phyloP scores from a whole-genome alignment of 2,888 invertebrate species.

The Polydesmus complanatus region DNA sequence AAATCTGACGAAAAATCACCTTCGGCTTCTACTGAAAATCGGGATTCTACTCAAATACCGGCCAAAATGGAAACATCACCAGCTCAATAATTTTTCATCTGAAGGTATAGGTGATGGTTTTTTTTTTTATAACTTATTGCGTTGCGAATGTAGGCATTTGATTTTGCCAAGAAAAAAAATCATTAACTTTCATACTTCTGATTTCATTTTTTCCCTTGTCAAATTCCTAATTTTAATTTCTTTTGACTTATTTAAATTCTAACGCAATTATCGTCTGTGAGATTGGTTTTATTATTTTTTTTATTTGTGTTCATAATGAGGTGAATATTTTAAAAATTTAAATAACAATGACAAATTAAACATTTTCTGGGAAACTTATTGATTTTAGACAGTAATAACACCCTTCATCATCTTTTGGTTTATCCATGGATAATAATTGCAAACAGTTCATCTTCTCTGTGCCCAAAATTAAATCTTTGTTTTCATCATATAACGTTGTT shows the following conservation, averaged over 20 bases:
- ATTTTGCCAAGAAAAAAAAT: too few species aligned
- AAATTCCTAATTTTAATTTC: too few species aligned
- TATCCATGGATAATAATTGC: constrained; percentile 2
- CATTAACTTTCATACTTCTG: too few species aligned
- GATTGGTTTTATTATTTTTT: too few species aligned
- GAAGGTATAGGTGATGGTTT: too few species aligned
- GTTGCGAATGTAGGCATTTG: too few species aligned
- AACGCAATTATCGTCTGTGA: too few species aligned
- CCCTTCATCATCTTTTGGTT: constrained; percentile 2
- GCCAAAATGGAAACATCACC: background rate
- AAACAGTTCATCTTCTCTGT: background rate
- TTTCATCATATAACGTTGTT: background rate
- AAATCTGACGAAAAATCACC: background rate
- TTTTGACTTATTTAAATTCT: too few species aligned
- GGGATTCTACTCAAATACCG: background rate
- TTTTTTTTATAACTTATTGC: too few species aligned
- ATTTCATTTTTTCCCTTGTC: too few species aligned
- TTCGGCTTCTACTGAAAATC: background rate
- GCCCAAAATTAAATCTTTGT: background rate
- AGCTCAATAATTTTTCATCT: background rate
- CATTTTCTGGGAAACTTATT: background rate
- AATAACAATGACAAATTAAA: background rate
- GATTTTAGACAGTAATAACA: background rate
- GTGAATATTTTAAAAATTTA: too few species aligned
- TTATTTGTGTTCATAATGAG: too few species aligned